Base-by-base conservation (phyloP, 2,797 vertebrate species). In the Choloepus didactylus region DNA sequence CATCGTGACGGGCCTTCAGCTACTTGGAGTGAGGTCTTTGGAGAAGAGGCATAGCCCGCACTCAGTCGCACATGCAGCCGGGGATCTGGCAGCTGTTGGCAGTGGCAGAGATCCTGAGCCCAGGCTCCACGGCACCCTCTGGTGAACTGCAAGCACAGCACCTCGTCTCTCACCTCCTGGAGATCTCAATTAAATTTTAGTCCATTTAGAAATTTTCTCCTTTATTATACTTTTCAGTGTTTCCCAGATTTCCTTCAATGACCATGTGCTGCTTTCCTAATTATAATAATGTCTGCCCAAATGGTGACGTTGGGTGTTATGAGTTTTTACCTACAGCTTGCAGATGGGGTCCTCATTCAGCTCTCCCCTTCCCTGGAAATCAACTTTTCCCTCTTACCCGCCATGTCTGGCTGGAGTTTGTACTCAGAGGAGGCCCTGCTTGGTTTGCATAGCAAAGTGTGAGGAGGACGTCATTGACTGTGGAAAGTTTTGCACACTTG, bases 381-480 rank as follows among this genome's bases (percentile, higher is more conserved):
- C 23, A 9, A 44, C 8, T 29, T 91, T 62, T 41, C 73, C 27
- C 23, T 25, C 6, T 49, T 35, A 16, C 29, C 41, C 15, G n/a
- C 25, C 0, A 0, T 66, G 29, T 82, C 23, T 9, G 2, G 6
- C 25, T 3, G 27, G 31, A 11, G 8, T 49, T 51, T 51, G 12
- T 27, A 7, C 49, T 44, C 18, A 51, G 80, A 70, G 41, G n/a
- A 21, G 7, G 5, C 21, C 15, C 49, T 9, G 23, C 19, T 31
- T 0, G 0, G 0, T 0, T 3, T 12, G 6, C 18, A 14, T 77
- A 29, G 11, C 31, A 14, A 70, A 87, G 31, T 8, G 60, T 27
- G 9, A 25, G 49, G 90, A 70, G 60, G 64, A 46, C 27, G 21
- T 84, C 51, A 64, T 35, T 25, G 49, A 29, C 56, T 1, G 1